Conservation (phyloP, 37 sponge, comb jelly and placozoan species). For the Cliona cf. orientalis region DNA sequence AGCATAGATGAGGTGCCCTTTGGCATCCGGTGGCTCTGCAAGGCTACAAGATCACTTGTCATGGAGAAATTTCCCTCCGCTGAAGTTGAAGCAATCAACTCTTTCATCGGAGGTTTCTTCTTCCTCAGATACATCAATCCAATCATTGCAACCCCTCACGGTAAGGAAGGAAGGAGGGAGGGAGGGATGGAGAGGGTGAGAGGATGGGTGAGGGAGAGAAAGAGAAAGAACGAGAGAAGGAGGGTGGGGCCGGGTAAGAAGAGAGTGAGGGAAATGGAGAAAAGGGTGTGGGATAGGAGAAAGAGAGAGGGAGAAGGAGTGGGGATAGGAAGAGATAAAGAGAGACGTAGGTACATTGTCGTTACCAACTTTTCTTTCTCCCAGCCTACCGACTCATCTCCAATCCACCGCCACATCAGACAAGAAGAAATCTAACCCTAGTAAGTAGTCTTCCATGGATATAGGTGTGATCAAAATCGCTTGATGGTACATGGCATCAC, state of each 20-base stretch:
- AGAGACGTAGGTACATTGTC: no score
- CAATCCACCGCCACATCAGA: constrained; percentile 43
- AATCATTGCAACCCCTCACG: constrained; percentile 82
- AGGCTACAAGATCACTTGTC: constrained; percentile 76
- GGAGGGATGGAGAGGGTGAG: no score
- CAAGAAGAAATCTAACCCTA: constrained; percentile 76
- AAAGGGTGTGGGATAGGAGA: no score
- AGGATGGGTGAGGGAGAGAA: no score
- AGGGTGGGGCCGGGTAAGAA: no score
- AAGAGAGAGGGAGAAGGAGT: no score
- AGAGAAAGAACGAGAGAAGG: no score
- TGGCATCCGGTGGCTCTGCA: constrained; percentile 95
- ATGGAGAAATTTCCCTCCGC: constrained; percentile 90
- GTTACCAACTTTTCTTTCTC: not conserved
- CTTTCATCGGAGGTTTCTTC: constrained; percentile 93
- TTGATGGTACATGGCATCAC: no score
- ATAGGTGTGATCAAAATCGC: not conserved
- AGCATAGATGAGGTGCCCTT: constrained; percentile 78
- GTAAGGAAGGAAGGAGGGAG: no score
- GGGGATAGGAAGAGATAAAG: no score
- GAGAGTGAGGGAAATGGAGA: no score
- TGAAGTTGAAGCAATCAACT: constrained; percentile 64
- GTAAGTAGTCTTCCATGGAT: constrained; percentile 24
- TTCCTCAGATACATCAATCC: constrained; percentile 89
- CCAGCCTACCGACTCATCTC: constrained; percentile 64